Evolutionary conservation across 2,113 vertebrate genomes (phyloP), one percentile per base, ranked within the genome.

Genomic region (Sphaerodactylus townsendi): DNA sequence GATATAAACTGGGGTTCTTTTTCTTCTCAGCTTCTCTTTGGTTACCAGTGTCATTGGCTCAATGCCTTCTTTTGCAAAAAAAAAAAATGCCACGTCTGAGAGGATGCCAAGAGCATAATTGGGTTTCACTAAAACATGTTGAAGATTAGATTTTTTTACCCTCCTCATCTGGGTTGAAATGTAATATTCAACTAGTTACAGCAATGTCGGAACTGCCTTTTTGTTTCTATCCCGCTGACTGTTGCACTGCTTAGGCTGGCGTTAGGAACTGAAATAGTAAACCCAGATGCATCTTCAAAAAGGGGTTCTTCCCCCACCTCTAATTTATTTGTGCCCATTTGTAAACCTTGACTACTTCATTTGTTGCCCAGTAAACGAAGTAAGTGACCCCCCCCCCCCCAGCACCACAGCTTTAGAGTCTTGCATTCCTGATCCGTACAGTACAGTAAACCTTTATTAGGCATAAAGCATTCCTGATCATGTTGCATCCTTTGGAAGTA

Each of bases 11-110:
- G 11, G 39, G 4, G 64, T 44, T 0, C 74, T 33, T 30, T 70
- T 65, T 79, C 80, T 15, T 75, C 85, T 28, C 33, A 0, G 9
- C 79, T 37, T 6, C 74, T 76, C 83, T 81, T 21, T 50, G 33
- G 77, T 3, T 72, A 85, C 83, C 76, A 65, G 56, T 44, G 39
- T 74, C 10, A 1, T 64, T 76, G 71, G 81, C 77, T 41, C 37
- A 41, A 14, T 30, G 77, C 76, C 0, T 53, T 37, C 0, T 3
- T 2, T 1, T 1, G 0, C 46, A 5, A 73, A 1, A 17, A 0
- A 0, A 5, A 73, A 1, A 17, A 0, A 0, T 23, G 64, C 33
- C 17, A 62, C 37, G 25, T 83, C 46, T 0, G 3, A 0, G 30
- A 0, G 10, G 0, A 39, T 79, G 82, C 84, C 86, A 75, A 56